Base-by-base conservation (phyloP, 2,113 vertebrate species). In the Phoenicopterus ruber region DNA sequence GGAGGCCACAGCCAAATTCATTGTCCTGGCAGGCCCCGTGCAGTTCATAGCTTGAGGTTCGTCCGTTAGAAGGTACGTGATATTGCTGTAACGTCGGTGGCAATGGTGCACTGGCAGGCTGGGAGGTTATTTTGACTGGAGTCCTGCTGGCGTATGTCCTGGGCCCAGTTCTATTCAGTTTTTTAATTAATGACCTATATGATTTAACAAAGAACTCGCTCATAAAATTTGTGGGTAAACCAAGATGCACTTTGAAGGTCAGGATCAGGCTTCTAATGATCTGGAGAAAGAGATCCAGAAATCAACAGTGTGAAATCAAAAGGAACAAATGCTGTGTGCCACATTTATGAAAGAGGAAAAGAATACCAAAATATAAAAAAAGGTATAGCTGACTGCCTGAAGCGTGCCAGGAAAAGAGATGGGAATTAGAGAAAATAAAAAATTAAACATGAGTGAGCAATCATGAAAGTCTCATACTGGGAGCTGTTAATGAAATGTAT, bases 351-450 rank as follows among this genome's bases (percentile, higher is more conserved):
- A 55, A 59, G 47, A 93, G 57, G 52, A 79, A 71, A 40, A 21
- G 57, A 88, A 84, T 31, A 78, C 14, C 44, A 74, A 93, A 88
- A 49, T 46, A 34, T 16, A 47, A 71, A 62, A 58, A 81, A 72
- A 55, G 25, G 17, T 90, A 26, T 61, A 77, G 54, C 28, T 83
- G 58, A 10, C n/a, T 73, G 82, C 86, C 69, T 89, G 86, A 69
- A 82, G 72, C 24, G 12, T 92, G 77, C 77, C 65, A 87, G 84
- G 69, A 73, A 91, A 71, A 89, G 86, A 63, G 50, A 57, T 6
- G 25, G 81, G 77, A 91, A 93, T 92, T 78, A 47, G 73, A 91
- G 93, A 52, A 89, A 89, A 95, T 71, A 42, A 79, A 91, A 91
- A 89, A 78, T 71, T 14, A 78, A 95, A 47, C 65, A 17, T 14